Evolutionary conservation across 2,113 vertebrate species (phyloP).

Genomic region (Holacanthus passer): DNA sequence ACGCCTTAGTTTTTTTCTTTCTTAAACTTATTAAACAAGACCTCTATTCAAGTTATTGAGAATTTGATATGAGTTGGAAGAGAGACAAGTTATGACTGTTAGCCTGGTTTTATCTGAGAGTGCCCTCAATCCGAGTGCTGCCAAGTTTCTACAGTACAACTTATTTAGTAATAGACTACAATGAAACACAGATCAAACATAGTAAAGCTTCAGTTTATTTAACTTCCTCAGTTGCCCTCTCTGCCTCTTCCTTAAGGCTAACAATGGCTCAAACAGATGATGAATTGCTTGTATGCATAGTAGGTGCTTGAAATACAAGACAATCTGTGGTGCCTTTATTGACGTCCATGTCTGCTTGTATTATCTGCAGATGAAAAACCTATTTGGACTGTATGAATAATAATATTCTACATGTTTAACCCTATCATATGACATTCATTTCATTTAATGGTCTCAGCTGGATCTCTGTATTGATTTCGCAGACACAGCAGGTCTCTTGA

Average conservation of each 20-base stretch:
- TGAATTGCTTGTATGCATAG: constrained; percentile 14
- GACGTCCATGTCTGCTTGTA: constrained; percentile 49
- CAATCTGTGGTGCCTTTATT: constrained; percentile 46
- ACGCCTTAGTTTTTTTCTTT: background rate
- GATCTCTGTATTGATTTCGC: constrained; percentile 76
- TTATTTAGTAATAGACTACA: constrained; percentile 19
- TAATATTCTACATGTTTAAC: constrained; percentile 76
- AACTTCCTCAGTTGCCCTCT: background rate
- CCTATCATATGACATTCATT: constrained; percentile 74
- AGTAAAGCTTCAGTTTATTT: constrained; percentile 4
- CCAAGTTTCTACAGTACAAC: background rate
- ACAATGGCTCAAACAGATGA: constrained; percentile 25
- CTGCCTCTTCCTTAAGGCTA: background rate
- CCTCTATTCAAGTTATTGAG: background rate
- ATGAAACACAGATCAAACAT: constrained; percentile 1
- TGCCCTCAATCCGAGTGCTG: background rate
- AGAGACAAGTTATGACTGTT: background rate
- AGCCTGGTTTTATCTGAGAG: background rate
- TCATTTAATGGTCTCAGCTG: constrained; percentile 76
- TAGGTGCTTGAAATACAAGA: constrained; percentile 25
- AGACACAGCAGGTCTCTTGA: constrained; percentile 67
- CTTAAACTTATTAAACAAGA: background rate
- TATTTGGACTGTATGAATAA: constrained; percentile 74
- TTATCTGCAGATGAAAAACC: constrained; percentile 72
- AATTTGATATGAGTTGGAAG: background rate